phyloP scores from a whole-genome alignment of 1,140 invertebrate species.

The Drosophila fuyamai region DNA sequence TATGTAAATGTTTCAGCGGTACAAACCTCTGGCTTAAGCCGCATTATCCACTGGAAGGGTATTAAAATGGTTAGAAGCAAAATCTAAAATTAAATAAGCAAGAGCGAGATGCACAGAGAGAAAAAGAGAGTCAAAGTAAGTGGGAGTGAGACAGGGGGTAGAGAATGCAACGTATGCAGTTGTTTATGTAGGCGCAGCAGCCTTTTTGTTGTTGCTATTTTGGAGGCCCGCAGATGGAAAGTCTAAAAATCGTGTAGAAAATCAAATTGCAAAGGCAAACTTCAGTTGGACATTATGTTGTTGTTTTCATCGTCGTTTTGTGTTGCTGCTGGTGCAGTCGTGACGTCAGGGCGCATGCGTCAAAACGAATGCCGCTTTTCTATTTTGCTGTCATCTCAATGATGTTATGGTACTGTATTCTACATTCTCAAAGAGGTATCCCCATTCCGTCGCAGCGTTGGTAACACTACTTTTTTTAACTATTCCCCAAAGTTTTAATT shows the following conservation, averaged over 20 bases:
- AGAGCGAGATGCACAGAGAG: constrained; percentile 23
- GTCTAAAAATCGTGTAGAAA: constrained; percentile 68
- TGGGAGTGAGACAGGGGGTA: constrained; percentile 15
- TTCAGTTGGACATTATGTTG: constrained; percentile 37
- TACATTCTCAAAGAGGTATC: constrained; percentile 21
- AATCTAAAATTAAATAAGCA: constrained; percentile 70
- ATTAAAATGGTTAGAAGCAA: constrained; percentile 59
- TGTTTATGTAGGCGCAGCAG: constrained; percentile 52
- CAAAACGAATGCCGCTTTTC: constrained; percentile 61
- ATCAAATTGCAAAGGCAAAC: constrained; percentile 69
- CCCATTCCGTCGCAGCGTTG: constrained; percentile 21
- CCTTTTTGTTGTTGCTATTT: constrained; percentile 55
- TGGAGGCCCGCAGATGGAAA: constrained; percentile 65
- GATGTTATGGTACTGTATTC: constrained; percentile 58
- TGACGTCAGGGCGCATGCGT: constrained; percentile 76
- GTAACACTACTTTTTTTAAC: constrained; percentile 16
- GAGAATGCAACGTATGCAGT: constrained; percentile 72
- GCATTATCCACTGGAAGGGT: not conserved
- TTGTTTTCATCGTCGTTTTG: constrained; percentile 36
- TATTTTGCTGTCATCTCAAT: constrained; percentile 45
- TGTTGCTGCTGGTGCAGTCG: constrained; percentile 31
- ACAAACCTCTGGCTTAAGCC: not conserved
- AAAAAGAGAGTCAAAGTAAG: constrained; percentile 15
- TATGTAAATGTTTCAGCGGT: not conserved
- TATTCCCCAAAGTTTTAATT: constrained; percentile 21